A percentile compares a stretch with the other conserved stretches of the same genome.
Conservation (phyloP, 2,113 vertebrate genomes). For the Ivindomyrus marchei region DNA sequence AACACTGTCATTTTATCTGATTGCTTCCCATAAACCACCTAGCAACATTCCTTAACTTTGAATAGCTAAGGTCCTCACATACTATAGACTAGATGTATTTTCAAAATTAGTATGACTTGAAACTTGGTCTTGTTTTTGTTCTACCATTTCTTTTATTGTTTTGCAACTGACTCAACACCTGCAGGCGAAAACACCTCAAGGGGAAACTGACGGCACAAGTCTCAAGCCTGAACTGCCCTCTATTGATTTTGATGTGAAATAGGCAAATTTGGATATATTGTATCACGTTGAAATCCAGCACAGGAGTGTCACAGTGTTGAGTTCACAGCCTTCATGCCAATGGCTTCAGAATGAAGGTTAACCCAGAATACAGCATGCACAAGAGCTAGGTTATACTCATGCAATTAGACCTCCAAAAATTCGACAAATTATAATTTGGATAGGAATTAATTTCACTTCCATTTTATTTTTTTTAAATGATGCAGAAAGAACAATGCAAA, state of each 20-base stretch:
- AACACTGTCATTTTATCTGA: neutral
- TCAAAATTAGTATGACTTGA: neutral
- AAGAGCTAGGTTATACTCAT: neutral
- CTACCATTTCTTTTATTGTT: neutral
- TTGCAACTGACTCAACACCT: neutral
- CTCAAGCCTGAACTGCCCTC: neutral
- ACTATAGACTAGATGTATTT: neutral
- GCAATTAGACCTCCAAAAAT: neutral
- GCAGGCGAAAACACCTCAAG: neutral
- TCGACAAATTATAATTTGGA: conserved; percentile 36
- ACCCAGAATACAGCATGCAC: neutral
- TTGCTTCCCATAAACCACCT: neutral
- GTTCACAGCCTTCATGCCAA: neutral
- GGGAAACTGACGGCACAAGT: neutral
- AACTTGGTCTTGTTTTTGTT: neutral
- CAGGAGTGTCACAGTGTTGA: neutral
- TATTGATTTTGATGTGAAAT: neutral
- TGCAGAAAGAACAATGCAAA: conserved; percentile 64
- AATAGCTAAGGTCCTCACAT: neutral
- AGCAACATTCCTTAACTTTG: neutral
- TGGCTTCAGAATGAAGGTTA: neutral
- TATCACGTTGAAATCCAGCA: neutral
- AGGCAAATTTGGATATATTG: neutral
- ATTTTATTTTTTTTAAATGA: conserved; percentile 59
- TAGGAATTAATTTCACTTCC: conserved; percentile 62